phyloP scores from a whole-genome alignment of 2,797 vertebrate species.

The Parauchenoglanis punctatus region DNA sequence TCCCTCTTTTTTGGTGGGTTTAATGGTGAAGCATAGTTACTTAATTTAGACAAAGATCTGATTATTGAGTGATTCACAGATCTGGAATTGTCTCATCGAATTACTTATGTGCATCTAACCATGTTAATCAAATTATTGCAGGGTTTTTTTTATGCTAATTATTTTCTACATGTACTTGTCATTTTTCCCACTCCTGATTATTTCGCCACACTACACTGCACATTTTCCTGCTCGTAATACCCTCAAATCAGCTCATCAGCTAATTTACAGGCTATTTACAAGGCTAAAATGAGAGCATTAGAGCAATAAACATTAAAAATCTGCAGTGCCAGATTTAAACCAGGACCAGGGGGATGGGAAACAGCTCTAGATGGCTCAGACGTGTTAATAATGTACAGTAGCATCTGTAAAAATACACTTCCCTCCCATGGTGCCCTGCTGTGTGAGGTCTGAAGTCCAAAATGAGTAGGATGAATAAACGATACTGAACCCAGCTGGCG shows the following conservation, averaged over 20 bases:
- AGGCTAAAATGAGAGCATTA: background rate
- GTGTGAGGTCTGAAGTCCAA: constrained; percentile 27
- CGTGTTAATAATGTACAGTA: constrained; percentile 21
- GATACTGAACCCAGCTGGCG: constrained; percentile 29
- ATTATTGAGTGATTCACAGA: background rate
- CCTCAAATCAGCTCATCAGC: constrained; percentile 3
- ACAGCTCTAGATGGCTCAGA: constrained; percentile 12
- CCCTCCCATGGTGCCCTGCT: background rate
- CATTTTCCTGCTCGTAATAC: background rate
- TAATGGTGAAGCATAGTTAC: background rate
- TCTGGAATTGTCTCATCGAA: background rate
- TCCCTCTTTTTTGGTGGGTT: background rate
- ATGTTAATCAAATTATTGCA: constrained; percentile 8
- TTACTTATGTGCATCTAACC: constrained; percentile 9
- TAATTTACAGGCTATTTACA: constrained; percentile 14
- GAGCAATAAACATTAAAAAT: background rate
- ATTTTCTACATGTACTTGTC: constrained; percentile 16
- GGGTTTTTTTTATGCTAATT: background rate
- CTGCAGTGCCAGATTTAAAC: constrained; percentile 6
- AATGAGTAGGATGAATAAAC: constrained; percentile 30
- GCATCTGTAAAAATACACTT: constrained; percentile 9
- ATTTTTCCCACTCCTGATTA: constrained; percentile 3
- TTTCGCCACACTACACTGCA: background rate
- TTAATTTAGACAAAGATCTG: background rate
- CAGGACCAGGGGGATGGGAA: constrained; percentile 8